phyloP scores from a whole-genome alignment of 2,888 invertebrate species.

The Tyria jacobaeae region DNA sequence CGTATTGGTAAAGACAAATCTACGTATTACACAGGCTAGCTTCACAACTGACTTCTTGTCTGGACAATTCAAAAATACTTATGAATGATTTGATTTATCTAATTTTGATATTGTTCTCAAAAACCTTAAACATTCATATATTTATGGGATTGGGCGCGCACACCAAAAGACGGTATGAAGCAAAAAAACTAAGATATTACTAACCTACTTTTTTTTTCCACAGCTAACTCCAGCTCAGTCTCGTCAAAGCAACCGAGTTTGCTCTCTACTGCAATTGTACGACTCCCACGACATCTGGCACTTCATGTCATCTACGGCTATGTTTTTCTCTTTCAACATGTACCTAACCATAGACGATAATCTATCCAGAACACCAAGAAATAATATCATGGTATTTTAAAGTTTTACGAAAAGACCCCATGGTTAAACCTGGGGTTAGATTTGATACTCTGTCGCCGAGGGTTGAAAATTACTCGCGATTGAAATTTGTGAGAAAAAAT shows the following conservation, averaged over 20 bases:
- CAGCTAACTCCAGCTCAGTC: slow-evolving; percentile 91
- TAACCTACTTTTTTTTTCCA: slow-evolving; percentile 9
- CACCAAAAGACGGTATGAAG: no score
- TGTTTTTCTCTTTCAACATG: slow-evolving; percentile 95
- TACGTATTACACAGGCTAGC: no score
- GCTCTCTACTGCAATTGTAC: slow-evolving; percentile 91
- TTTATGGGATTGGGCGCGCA: no score
- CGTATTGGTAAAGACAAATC: no score
- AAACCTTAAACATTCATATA: no score
- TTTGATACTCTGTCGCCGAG: background rate
- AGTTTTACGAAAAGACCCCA: background rate
- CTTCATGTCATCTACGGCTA: slow-evolving; percentile 92
- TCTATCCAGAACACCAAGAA: slow-evolving; percentile 62
- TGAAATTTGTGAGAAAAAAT: background rate
- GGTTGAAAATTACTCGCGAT: background rate
- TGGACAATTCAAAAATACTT: no score
- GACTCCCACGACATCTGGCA: slow-evolving; percentile 96
- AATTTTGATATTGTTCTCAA: no score
- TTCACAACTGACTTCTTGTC: no score
- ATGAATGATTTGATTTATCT: no score
- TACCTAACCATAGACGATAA: slow-evolving; percentile 93
- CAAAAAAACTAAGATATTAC: no score
- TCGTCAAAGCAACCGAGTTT: slow-evolving; percentile 90
- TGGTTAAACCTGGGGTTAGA: background rate
- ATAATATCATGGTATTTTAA: slow-evolving; percentile 75